These are phyloP conservation scores for Coregonus ussuriensis DNA, from an alignment of 2,797 vertebrate species.

Conservation along the genomic window DNA sequence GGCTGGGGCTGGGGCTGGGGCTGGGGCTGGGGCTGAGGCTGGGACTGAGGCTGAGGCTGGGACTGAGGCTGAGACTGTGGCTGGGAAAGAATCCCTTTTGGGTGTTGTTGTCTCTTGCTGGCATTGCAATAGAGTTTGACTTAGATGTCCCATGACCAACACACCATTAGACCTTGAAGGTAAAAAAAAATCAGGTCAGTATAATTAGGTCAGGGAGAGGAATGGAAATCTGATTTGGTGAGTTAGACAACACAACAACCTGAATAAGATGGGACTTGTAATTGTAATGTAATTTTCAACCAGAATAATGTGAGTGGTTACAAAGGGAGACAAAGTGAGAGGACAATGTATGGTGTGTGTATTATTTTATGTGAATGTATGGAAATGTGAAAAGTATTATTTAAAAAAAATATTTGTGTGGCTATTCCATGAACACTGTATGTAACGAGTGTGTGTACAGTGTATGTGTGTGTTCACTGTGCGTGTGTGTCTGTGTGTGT, in stretches of 20 bases:
- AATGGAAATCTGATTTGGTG: neutral
- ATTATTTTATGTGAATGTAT: neutral
- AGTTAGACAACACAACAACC: neutral
- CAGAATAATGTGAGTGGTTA: constrained; percentile 1
- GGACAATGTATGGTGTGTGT: neutral
- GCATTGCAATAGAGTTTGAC: too few relatives aligned
- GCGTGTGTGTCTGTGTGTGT: neutral
- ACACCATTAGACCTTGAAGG: neutral
- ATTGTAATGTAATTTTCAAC: constrained; percentile 7
- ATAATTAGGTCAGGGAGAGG: constrained; percentile 7
- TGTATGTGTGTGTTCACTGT: neutral
- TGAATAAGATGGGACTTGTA: neutral
- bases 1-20: too few relatives aligned
- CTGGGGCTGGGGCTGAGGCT: too few relatives aligned
- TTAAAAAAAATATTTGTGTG: neutral
- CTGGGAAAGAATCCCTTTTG: too few relatives aligned
- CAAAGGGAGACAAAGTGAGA: neutral
- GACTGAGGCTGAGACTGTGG: too few relatives aligned
- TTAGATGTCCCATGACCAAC: neutral
- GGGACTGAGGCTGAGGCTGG: too few relatives aligned
- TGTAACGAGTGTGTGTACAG: neutral
- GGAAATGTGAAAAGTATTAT: neutral
- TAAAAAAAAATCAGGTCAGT: neutral
- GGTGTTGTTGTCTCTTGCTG: too few relatives aligned
- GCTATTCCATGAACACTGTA: neutral